Base-by-base conservation (phyloP, 2,888 invertebrate genomes). In the Endotricha flammealis region DNA sequence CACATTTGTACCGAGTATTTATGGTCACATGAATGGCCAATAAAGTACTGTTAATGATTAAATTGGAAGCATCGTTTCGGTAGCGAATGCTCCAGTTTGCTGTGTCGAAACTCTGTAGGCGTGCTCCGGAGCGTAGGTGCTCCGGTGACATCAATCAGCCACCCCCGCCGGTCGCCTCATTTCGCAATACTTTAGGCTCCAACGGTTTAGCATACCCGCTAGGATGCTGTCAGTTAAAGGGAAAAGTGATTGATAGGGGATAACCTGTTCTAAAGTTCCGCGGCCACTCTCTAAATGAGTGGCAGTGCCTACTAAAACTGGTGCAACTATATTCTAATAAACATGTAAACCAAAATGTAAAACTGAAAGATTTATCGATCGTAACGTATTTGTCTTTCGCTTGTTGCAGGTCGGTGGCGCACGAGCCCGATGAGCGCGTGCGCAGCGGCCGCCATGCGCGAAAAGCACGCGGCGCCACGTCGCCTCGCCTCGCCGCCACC, bases 391-490 rank as follows among this genome's bases (percentile, higher is more conserved):
- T 7, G 31, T 22, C 39, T 32, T 44, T 39, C 25, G 20, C 3
- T 81, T 78, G 75, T 79, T 79, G 1, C 77, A 85, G 85, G 79
- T 85, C 75, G 82, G 79, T 87, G 80, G 83, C 83, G 86, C 85
- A 74, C 85, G 85, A 85, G 86, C 85, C 90, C 88, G 88, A 91
- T 91, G 91, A 91, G 91, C 89, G 90, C 90, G 89, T 91, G 91
- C 88, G 91, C 91, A 83, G 88, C 90, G 79, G 89, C 89, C 86
- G 89, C 82, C 80, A 87, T 90, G 89, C 93, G 95, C 89, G 95
- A 95, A 89, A 95, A 96, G 88, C 95, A 95, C 89, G 93, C 95
- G 78, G 94, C 94, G 74, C 95, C 95, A 76, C 91, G 95, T 85
- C 95, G 95, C 89, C 94, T 95, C 92, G 88, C 74, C 83, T 88